phyloP scores from a whole-genome alignment of 2,888 invertebrate species.

The Dendrolimus houi region DNA sequence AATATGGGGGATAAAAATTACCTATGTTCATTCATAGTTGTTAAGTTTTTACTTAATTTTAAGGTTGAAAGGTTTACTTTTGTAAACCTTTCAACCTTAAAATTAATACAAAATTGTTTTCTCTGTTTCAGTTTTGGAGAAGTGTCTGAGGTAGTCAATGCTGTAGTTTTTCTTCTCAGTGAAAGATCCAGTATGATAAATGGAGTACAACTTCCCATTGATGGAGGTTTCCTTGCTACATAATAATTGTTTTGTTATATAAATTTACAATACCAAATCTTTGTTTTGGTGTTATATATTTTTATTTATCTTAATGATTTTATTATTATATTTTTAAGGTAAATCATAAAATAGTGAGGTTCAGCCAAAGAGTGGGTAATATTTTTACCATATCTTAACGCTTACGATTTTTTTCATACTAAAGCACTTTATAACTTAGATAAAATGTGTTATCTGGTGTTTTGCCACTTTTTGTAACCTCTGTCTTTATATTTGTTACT shows the following conservation, averaged over 20 bases:
- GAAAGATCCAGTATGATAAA: conserved; percentile 86
- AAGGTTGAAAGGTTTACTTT: no score
- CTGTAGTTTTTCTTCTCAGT: conserved; percentile 87
- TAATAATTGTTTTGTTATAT: conserved; percentile 24
- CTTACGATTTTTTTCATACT: not conserved
- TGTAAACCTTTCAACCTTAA: no score
- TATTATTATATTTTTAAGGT: not conserved
- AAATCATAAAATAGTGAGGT: not conserved
- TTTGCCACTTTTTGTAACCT: not conserved
- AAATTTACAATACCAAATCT: conserved; percentile 1
- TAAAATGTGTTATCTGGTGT: not conserved
- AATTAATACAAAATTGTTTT: not conserved
- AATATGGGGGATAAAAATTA: no score
- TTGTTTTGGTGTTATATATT: not conserved
- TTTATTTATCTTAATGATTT: no score
- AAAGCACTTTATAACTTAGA: not conserved
- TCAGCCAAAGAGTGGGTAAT: not conserved
- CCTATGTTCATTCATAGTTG: no score
- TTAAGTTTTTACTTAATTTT: no score
- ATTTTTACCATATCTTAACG: not conserved
- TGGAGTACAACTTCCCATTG: conserved; percentile 85
- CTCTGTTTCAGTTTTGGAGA: conserved; percentile 78
- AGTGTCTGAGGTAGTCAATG: conserved; percentile 88
- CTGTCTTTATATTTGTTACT: not conserved
- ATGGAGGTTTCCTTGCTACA: conserved; percentile 84